Evolutionary conservation across 2,797 vertebrate species (phyloP).

Genomic region (Rachycentron canadum): DNA sequence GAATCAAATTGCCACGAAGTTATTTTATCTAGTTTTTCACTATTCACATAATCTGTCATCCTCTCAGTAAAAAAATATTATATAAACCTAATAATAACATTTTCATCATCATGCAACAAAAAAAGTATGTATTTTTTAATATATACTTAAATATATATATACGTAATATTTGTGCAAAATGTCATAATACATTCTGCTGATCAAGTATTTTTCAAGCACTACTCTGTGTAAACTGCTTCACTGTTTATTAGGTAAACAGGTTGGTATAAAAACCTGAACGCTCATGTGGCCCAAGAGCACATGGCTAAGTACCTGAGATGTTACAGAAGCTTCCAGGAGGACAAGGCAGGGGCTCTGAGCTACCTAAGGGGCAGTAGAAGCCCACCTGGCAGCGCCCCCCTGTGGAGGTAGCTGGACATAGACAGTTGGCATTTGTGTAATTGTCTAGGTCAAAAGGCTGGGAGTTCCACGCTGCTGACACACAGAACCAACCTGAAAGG

Average conservation of each 20-base stretch:
- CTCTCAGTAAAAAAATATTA: not conserved
- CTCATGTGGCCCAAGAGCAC: not conserved
- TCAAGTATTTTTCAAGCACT: not conserved
- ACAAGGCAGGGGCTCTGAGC: conserved; percentile 89
- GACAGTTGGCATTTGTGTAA: conserved; percentile 94
- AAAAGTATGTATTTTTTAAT: not conserved
- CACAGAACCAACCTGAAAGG: conserved; percentile 93
- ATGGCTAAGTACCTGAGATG: conserved; percentile 88
- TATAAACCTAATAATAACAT: too few relatives aligned
- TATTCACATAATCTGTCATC: not conserved
- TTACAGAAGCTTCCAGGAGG: conserved; percentile 90
- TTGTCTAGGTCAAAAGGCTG: conserved; percentile 96
- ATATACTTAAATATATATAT: too few relatives aligned
- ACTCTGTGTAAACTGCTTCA: not conserved
- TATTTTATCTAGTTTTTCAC: not conserved
- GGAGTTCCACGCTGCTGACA: conserved; percentile 93
- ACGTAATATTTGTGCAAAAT: too few relatives aligned
- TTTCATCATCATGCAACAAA: too few relatives aligned
- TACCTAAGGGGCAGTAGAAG: conserved; percentile 91
- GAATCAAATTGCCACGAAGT: not conserved
- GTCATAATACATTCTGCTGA: too few relatives aligned
- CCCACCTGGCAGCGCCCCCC: conserved; percentile 92
- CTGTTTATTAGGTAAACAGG: not conserved
- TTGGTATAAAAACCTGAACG: too few relatives aligned
- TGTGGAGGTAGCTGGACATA: conserved; percentile 94